A percentile compares a stretch with the other conserved stretches of the same genome.
These are phyloP conservation scores for Drosophila ercepeae DNA, from an alignment of 1,140 invertebrate genomes.

Conservation along the genomic window DNA sequence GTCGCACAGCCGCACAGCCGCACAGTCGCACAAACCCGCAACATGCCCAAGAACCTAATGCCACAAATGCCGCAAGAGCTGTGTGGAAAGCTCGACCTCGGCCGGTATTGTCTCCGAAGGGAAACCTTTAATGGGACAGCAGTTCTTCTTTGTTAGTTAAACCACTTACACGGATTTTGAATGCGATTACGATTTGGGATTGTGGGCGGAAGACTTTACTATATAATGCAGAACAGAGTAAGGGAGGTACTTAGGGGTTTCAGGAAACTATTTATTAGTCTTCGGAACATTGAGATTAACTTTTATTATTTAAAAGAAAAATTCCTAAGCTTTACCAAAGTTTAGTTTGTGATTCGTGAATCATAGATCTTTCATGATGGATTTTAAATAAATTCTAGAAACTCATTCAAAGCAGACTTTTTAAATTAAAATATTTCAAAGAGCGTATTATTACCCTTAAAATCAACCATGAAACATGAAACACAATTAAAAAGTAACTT, in stretches of 20 bases:
- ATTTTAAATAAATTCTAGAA: too few relatives aligned
- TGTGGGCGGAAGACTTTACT: slow-evolving; percentile 2
- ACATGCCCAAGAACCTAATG: slow-evolving; percentile 35
- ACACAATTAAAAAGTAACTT: slow-evolving; percentile 22
- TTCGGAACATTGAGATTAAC: too few relatives aligned
- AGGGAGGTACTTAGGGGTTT: background rate
- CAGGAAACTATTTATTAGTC: background rate
- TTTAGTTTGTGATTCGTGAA: too few relatives aligned
- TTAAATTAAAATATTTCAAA: background rate
- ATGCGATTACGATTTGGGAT: slow-evolving; percentile 23
- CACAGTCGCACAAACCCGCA: slow-evolving; percentile 27
- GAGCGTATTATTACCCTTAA: background rate
- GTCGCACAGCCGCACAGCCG: too few relatives aligned
- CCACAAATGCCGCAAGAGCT: slow-evolving; percentile 2
- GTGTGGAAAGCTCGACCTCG: slow-evolving; percentile 21
- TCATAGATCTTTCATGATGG: too few relatives aligned
- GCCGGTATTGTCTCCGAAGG: slow-evolving; percentile 23
- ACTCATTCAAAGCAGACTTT: too few relatives aligned
- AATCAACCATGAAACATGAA: background rate
- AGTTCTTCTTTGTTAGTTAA: slow-evolving; percentile 37
- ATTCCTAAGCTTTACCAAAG: too few relatives aligned
- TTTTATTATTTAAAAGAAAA: too few relatives aligned
- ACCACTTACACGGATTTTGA: slow-evolving; percentile 29
- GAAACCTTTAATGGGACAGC: slow-evolving; percentile 29
- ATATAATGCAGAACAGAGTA: background rate